Evolutionary conservation across 2,888 invertebrate genomes (phyloP).

Genomic region (Calliscelio sp.): DNA sequence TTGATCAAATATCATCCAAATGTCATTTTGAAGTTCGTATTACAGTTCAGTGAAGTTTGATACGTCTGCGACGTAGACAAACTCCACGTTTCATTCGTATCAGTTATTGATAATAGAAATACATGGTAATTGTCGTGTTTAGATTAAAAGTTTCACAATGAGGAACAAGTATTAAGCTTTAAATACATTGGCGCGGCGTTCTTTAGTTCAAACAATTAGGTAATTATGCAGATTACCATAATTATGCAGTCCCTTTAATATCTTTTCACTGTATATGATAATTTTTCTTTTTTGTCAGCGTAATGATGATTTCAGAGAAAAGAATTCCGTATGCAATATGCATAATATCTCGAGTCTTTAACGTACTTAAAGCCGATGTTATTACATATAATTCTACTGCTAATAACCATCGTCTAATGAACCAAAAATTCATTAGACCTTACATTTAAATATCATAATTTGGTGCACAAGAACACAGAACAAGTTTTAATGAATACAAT

Average conservation of each 20-base stretch:
- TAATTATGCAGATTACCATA: constrained; percentile 49
- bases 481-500: constrained; percentile 42
- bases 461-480: neutral
- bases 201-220: constrained; percentile 36
- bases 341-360: constrained; percentile 15
- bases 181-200: constrained; percentile 25
- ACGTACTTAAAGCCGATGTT: constrained; percentile 30
- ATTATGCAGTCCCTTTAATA: constrained; percentile 52
- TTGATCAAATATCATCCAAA: too few species aligned
- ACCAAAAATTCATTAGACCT: constrained; percentile 28
- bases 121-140: constrained; percentile 30
- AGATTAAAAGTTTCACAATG: constrained; percentile 9
- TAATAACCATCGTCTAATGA: constrained; percentile 33
- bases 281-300: constrained; percentile 14
- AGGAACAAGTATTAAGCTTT: constrained; percentile 40
- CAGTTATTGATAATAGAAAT: constrained; percentile 32
- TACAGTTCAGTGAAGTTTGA: too few species aligned
- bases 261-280: constrained; percentile 40
- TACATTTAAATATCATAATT: constrained; percentile 36
- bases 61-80: too few species aligned
- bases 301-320: constrained; percentile 24
- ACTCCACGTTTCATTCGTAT: constrained; percentile 4
- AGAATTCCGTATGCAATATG: constrained; percentile 40
- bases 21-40: too few species aligned
- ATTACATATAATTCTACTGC: constrained; percentile 39